Base-by-base conservation (phyloP, 2,888 invertebrate species). In the Cistogaster globosa region DNA sequence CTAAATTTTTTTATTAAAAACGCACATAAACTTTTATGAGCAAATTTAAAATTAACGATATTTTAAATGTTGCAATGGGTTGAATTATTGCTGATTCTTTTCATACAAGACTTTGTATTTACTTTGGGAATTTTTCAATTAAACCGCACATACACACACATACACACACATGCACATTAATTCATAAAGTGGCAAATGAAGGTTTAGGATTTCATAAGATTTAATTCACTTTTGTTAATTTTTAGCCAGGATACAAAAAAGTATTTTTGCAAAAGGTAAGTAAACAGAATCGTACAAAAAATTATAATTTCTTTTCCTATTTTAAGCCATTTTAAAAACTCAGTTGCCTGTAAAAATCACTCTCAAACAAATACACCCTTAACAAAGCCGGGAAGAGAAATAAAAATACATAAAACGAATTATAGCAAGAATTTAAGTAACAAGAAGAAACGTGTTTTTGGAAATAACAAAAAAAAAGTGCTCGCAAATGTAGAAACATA, bases 401-500 rank as follows among this genome's bases (percentile, higher is more conserved):
- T 32, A 9, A n/a, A 45, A 45, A 26, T 22, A n/a, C n/a, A 16
- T 26, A 51, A 63, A 57, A 7, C 53, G 55, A 72, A 63, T 48
- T 60, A 75, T 78, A 51, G 60, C 62, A 78, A 57, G 74, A 26
- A 74, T 68, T 65, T 51, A 68, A 62, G 62, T 74, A 80, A 71
- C 67, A 81, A 77, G 67, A 68, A 62, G 36, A 62, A 80, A 84
- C 84, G 74, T 84, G 84, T 74, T 78, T 74, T 68, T 20, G 48
- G 48, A 77, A 76, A 77, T 57, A 57, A 72, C 72, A 62, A 14
- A 9, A 72, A 65, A n/a, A n/a, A n/a, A n/a, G n/a, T n/a, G 32
- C n/a, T 67, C 42, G 77, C 12, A 69, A 76, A 80, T 76, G 79
- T 63, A 82, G 58, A 82, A 84, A 83, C 86, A 88, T 87, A 87